Base-by-base conservation (phyloP, 2,797 vertebrate species). In the Crossoptilon crossoptilon region DNA sequence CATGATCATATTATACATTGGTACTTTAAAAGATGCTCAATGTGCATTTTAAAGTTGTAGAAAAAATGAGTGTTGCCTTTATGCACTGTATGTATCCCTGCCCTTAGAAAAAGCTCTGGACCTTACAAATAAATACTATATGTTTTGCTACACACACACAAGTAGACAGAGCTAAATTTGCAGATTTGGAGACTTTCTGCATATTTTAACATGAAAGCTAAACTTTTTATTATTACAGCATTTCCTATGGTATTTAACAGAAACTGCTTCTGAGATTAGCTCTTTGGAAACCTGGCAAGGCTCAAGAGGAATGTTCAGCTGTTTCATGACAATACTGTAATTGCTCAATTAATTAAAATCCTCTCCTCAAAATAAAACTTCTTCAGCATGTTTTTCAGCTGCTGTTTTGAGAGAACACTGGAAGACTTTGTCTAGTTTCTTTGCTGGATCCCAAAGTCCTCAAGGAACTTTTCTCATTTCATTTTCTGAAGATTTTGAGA, bases 341-440 rank as follows among this genome's bases (percentile, higher is more conserved):
- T 88, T 90, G 53, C 60, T 63, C 73, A 93, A 95, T 96, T 96
- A 96, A 97, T 94, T 96, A 89, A 95, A 96, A 93, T 51, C 48
- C 58, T 90, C 83, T 96, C 35, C 5, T 85, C 84, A 94, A 93
- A 91, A 91, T 66, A 93, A 92, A 96, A 88, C 39, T 82, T 92
- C 87, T 91, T 46, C 75, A 62, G 71, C 44, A 41, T 33, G 39
- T 89, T 75, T 91, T 73, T 56, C 33, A 93, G 86, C 59, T 93
- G 86, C 75, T 91, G 58, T 63, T 89, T 74, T 63, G 44, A 68
- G 80, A 90, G 26, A 12, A n/a, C 7, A 53, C 35, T 23, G 23
- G 35, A 87, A 80, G 21, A 35, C 13, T 69, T 83, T 87, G 10
- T 8, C 16, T 74, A 91, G 81, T 16, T 58, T 53, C 23, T 51